These are phyloP conservation scores for Petrolisthes manimaculis DNA, from an alignment of 2,888 invertebrate genomes.

Conservation along the genomic window DNA sequence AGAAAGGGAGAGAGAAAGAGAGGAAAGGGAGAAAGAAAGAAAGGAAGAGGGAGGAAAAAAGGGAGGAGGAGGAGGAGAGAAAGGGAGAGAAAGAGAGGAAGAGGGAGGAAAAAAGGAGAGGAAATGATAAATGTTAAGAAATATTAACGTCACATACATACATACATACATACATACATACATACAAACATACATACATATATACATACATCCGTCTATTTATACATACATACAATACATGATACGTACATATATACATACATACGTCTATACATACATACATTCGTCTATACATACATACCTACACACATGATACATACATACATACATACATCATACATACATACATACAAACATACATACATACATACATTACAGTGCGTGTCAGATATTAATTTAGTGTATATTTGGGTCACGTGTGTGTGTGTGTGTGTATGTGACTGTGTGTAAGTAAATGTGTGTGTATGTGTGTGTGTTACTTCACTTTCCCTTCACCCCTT, in stretches of 20 bases:
- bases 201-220: constrained; percentile 39
- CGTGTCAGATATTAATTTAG: too few relatives aligned
- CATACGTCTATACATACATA: too few relatives aligned
- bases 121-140: too few relatives aligned
- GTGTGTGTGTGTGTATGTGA: too few relatives aligned
- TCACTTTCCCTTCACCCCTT: neutral
- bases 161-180: constrained; percentile 33
- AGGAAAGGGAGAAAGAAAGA: neutral
- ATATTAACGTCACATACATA: constrained; percentile 23
- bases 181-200: constrained; percentile 22
- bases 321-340: too few relatives aligned
- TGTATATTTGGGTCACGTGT: too few relatives aligned
- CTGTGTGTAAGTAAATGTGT: too few relatives aligned
- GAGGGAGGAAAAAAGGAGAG: constrained; percentile 1
- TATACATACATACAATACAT: constrained; percentile 20
- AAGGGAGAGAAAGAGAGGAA: neutral
- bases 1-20: neutral
- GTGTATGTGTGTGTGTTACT: too few relatives aligned
- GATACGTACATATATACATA: constrained; percentile 27
- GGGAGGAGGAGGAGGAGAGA: neutral
- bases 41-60: neutral
- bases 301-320: too few relatives aligned
- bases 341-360: too few relatives aligned
- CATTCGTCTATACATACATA: neutral
- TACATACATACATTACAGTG: too few relatives aligned